Evolutionary conservation across 2,113 vertebrate genomes (phyloP).

Genomic region (Sinocyclocheilus anophthalmus): DNA sequence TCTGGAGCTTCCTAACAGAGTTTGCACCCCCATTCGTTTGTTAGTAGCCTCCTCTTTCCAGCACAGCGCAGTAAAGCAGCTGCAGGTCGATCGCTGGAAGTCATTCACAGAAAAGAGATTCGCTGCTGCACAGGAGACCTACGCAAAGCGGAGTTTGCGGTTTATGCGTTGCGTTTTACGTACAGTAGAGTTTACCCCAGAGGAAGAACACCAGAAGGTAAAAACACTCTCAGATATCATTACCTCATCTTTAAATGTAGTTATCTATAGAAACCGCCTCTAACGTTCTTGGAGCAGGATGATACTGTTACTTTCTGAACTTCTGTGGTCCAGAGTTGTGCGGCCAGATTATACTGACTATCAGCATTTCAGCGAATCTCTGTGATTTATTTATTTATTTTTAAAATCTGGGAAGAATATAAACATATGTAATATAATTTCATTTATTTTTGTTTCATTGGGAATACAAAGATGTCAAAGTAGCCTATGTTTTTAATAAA

Average conservation of each 20-base stretch:
- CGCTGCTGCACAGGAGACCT: slow-evolving; percentile 32
- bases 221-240: neutral
- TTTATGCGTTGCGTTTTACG: slow-evolving; percentile 22
- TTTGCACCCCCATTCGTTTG: slow-evolving; percentile 51
- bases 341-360: neutral
- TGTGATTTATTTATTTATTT: neutral
- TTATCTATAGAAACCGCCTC: neutral
- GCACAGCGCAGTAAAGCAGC: slow-evolving; percentile 65
- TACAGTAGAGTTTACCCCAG: neutral
- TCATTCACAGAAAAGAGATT: slow-evolving; percentile 62
- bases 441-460: neutral
- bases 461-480: neutral
- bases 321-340: slow-evolving; percentile 9
- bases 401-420: neutral
- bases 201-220: slow-evolving; percentile 37
- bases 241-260: neutral
- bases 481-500: neutral
- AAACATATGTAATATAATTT: neutral
- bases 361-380: neutral
- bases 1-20: neutral
- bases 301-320: neutral
- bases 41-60: slow-evolving; percentile 68
- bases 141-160: slow-evolving; percentile 23
- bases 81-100: slow-evolving; percentile 67
- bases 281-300: neutral